Evolutionary conservation across 1,140 invertebrate genomes (phyloP).

Genomic region (Diachasmimorpha longicaudata): DNA sequence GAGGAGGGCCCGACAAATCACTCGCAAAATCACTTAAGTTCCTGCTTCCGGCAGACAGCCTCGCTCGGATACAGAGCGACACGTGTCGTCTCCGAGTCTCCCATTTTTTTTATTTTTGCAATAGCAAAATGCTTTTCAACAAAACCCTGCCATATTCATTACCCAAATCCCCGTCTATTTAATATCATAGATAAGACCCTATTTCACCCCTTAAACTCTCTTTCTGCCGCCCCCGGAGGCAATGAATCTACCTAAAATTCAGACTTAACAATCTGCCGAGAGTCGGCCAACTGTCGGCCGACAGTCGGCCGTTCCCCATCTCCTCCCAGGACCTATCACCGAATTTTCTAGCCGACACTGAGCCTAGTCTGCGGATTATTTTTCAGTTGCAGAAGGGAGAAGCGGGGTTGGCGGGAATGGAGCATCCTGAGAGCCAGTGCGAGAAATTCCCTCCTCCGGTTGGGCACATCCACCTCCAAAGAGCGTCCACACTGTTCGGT

Average conservation of each 20-base stretch:
- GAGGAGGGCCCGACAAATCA: slow-evolving; percentile 8
- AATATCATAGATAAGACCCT: neutral
- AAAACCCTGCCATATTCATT: neutral
- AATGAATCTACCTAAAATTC: too few species aligned
- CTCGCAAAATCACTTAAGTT: slow-evolving; percentile 13
- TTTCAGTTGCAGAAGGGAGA: slow-evolving; percentile 40
- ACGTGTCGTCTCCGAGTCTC: neutral
- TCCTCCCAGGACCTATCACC: too few species aligned
- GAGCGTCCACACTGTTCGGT: slow-evolving; percentile 37
- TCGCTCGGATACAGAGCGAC: slow-evolving; percentile 13
- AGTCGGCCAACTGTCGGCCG: too few species aligned
- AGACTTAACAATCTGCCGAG: too few species aligned
- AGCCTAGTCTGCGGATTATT: slow-evolving; percentile 22
- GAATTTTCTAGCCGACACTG: too few species aligned
- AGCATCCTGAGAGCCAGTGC: slow-evolving; percentile 38
- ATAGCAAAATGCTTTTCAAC: neutral
- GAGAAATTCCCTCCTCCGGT: slow-evolving; percentile 43
- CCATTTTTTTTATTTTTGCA: neutral
- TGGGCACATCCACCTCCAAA: slow-evolving; percentile 33
- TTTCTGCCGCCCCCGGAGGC: too few species aligned
- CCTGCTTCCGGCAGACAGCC: slow-evolving; percentile 7
- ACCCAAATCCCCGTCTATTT: neutral
- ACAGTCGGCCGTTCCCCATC: too few species aligned
- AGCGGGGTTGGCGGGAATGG: slow-evolving; percentile 48
- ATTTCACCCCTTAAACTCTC: too few species aligned